Conservation (phyloP, 1,140 invertebrate species). For the Neoseiulus cucumeris region DNA sequence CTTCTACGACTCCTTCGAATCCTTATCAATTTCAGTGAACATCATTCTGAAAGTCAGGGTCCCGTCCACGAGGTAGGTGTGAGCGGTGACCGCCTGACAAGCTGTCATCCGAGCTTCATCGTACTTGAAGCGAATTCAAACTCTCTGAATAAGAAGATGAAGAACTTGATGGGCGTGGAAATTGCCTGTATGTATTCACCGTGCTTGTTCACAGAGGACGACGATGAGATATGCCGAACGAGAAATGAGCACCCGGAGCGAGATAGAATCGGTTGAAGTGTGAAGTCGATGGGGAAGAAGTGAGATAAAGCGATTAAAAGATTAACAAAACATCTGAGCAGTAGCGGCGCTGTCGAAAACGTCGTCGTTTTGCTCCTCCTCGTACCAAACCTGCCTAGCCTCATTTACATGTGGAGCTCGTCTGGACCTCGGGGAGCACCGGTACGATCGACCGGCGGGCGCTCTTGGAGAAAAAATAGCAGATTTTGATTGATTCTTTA, state of each 20-base stretch:
- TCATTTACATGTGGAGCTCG: not conserved
- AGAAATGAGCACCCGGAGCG: not conserved
- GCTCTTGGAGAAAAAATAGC: not conserved
- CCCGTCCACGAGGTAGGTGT: too few relatives aligned
- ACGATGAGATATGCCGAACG: not conserved
- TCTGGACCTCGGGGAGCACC: not conserved
- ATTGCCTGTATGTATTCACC: too few relatives aligned
- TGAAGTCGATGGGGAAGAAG: not conserved
- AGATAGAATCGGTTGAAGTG: not conserved
- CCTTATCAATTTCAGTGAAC: too few relatives aligned
- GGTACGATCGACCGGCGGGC: not conserved
- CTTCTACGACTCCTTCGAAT: too few relatives aligned
- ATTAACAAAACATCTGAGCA: constrained; percentile 11
- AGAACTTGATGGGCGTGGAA: too few relatives aligned
- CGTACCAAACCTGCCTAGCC: not conserved
- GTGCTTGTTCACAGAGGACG: not conserved
- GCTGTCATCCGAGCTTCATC: too few relatives aligned
- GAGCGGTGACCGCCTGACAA: too few relatives aligned
- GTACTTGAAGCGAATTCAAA: too few relatives aligned
- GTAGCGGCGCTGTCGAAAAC: not conserved
- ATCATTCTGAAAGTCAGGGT: too few relatives aligned
- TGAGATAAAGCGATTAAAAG: constrained; percentile 12
- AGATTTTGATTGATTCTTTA: constrained; percentile 11
- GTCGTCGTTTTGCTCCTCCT: too few relatives aligned
- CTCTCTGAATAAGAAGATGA: too few relatives aligned